Percentiles rank a stretch among this genome's conserved stretches.
Conservation (phyloP, 2,888 invertebrate genomes). For the Hyposoter didymator region DNA sequence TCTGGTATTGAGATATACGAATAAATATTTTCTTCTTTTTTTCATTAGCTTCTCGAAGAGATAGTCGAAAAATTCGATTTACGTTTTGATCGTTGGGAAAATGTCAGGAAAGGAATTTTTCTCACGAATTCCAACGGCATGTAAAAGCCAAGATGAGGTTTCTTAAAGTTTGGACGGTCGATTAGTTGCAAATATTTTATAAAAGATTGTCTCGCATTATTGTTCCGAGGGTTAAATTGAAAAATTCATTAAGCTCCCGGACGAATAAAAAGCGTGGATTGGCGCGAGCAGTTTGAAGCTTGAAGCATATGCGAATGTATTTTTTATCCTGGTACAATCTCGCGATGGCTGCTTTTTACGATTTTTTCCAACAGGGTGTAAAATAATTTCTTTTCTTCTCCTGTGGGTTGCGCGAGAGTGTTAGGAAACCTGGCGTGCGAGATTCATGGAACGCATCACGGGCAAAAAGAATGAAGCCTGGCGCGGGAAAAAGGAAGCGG, state of each 20-base stretch:
- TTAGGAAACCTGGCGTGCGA: neutral
- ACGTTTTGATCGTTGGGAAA: no score
- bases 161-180: neutral
- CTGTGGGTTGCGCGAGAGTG: neutral
- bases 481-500: constrained; percentile 4
- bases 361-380: constrained; percentile 25
- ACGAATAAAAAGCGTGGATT: neutral
- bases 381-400: constrained; percentile 44
- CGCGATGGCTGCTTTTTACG: constrained; percentile 16
- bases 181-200: neutral
- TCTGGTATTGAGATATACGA: neutral
- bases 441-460: constrained; percentile 45
- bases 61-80: no score
- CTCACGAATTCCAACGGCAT: no score
- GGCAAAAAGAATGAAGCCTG: constrained; percentile 35
- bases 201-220: neutral
- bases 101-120: neutral
- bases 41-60: neutral
- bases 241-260: neutral
- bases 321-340: constrained; percentile 19
- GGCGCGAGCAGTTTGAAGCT: neutral
- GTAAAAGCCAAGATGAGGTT: no score
- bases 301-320: neutral
- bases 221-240: neutral
- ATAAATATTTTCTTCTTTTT: neutral